These are phyloP conservation scores for Drosophila guanche DNA, from an alignment of 1,140 invertebrate species.

Conservation along the genomic window DNA sequence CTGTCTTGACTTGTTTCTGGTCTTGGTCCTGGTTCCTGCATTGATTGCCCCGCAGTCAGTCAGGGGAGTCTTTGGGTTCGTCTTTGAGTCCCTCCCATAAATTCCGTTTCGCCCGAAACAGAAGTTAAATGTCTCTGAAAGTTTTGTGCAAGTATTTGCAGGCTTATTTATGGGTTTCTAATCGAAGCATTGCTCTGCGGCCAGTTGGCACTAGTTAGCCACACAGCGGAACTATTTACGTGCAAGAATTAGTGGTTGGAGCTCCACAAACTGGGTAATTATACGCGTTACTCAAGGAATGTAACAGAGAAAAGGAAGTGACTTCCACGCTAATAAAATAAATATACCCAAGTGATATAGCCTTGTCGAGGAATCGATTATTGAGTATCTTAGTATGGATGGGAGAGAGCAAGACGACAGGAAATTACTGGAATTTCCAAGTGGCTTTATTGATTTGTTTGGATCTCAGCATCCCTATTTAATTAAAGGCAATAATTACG, in stretches of 20 bases:
- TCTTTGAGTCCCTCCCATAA: slow-evolving; percentile 24
- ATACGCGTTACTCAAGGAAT: too few relatives aligned
- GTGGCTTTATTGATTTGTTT: background rate
- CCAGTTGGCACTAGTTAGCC: slow-evolving; percentile 8
- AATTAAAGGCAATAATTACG: slow-evolving; percentile 60
- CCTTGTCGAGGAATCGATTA: too few relatives aligned
- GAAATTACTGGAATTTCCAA: too few relatives aligned
- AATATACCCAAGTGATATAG: too few relatives aligned
- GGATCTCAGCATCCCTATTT: slow-evolving; percentile 19
- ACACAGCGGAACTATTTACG: background rate
- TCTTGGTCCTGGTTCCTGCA: slow-evolving; percentile 19
- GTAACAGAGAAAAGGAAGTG: too few relatives aligned
- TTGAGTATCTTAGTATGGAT: too few relatives aligned
- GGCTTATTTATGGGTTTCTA: slow-evolving; percentile 46
- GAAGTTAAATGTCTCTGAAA: slow-evolving; percentile 38
- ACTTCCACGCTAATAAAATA: too few relatives aligned
- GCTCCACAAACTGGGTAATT: too few relatives aligned
- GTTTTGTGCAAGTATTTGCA: slow-evolving; percentile 29
- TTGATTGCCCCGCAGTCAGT: slow-evolving; percentile 44
- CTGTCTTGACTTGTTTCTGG: slow-evolving; percentile 65
- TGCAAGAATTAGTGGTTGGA: slow-evolving; percentile 2
- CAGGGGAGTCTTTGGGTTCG: background rate
- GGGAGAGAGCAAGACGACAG: too few relatives aligned
- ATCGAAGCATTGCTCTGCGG: slow-evolving; percentile 16
- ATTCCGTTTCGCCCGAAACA: slow-evolving; percentile 15